phyloP scores from a whole-genome alignment of 2,888 invertebrate genomes.

The Coelopa pilipes region DNA sequence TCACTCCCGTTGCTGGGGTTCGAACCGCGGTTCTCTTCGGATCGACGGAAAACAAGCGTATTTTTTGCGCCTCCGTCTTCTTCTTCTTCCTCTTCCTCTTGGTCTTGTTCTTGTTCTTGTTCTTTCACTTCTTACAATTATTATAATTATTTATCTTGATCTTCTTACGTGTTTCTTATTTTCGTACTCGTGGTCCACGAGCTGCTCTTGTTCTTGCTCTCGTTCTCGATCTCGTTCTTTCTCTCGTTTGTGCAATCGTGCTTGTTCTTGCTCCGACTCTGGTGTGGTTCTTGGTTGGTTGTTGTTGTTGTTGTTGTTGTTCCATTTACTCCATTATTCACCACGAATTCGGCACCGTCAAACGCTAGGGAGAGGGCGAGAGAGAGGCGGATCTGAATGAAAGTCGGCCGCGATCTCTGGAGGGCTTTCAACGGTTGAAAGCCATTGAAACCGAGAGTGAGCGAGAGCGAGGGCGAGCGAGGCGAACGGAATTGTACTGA shows the following conservation, averaged over 20 bases:
- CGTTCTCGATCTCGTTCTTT: background rate
- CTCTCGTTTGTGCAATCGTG: background rate
- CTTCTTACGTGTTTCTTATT: too few relatives aligned
- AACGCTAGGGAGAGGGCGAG: too few relatives aligned
- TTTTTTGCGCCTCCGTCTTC: background rate
- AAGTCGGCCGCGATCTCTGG: too few relatives aligned
- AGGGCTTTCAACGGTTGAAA: too few relatives aligned
- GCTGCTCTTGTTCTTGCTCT: background rate
- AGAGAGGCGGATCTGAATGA: too few relatives aligned
- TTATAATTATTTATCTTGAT: background rate
- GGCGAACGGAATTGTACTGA: too few relatives aligned
- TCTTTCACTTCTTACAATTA: background rate
- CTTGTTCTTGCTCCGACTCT: background rate
- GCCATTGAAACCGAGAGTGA: too few relatives aligned
- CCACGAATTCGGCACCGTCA: too few relatives aligned
- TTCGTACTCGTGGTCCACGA: too few relatives aligned
- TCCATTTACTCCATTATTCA: too few relatives aligned
- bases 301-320: too few relatives aligned
- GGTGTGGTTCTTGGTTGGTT: background rate
- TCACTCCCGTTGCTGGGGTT: slow-evolving; percentile 3
- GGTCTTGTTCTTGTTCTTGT: background rate
- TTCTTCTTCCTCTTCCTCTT: background rate
- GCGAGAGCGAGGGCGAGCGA: too few relatives aligned
- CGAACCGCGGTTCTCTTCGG: slow-evolving; percentile 4
- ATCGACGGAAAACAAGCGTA: background rate